Conservation (phyloP, 2,888 invertebrate species). For the Adelognathus sp. region DNA sequence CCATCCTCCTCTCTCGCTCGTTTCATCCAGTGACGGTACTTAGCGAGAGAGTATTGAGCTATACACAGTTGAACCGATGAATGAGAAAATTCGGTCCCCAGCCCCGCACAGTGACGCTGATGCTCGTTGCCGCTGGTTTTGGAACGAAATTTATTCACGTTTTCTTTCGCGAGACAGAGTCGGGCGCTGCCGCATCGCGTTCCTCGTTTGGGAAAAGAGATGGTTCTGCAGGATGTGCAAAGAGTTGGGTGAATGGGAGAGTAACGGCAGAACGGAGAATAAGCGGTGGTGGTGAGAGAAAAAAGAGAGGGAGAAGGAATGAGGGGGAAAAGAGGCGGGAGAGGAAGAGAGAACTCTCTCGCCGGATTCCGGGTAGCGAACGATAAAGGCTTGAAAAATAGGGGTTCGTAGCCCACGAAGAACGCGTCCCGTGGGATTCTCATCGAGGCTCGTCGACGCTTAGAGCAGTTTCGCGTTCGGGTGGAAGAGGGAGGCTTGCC, state of each 20-base stretch:
- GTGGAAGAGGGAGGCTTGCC: constrained; percentile 32
- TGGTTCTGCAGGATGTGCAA: neutral
- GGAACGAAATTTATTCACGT: constrained; percentile 49
- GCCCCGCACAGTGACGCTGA: constrained; percentile 30
- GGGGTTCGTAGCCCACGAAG: constrained; percentile 53
- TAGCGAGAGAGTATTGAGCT: constrained; percentile 13
- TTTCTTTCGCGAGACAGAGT: constrained; percentile 39
- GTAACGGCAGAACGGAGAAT: no score
- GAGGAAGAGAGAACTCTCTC: constrained; percentile 27
- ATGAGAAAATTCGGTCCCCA: constrained; percentile 33
- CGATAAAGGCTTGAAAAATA: constrained; percentile 64
- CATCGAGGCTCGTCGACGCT: constrained; percentile 33
- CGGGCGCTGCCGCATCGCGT: neutral
- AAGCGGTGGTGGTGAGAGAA: constrained; percentile 2
- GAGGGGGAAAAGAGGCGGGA: neutral
- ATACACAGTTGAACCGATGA: constrained; percentile 31
- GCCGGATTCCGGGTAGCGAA: constrained; percentile 48
- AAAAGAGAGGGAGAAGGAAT: neutral
- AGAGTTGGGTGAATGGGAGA: neutral
- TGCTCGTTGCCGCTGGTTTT: constrained; percentile 35
- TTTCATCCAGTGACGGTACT: constrained; percentile 47
- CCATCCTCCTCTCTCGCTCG: neutral
- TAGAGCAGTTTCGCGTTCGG: constrained; percentile 16
- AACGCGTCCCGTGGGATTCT: constrained; percentile 59
- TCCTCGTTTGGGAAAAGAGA: constrained; percentile 44